Conservation (phyloP, 1,140 invertebrate species). For the Nephila pilipes region DNA sequence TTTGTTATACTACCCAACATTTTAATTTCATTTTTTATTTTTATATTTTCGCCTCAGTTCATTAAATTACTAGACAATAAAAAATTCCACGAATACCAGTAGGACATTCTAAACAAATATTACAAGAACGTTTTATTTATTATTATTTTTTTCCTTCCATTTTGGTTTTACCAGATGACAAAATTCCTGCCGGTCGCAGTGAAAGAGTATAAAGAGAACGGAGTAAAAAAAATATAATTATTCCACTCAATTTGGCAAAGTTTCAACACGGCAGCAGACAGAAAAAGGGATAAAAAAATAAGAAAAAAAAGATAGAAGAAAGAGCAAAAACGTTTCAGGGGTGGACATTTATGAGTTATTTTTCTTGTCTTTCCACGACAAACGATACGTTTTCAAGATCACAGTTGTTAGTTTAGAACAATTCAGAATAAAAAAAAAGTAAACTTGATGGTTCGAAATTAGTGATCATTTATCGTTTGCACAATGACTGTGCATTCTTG, state of each 20-base stretch:
- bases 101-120: constrained; percentile 57
- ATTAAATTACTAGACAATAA: constrained; percentile 51
- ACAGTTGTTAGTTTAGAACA: constrained; percentile 22
- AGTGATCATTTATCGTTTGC: constrained; percentile 44
- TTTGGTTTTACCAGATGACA: constrained; percentile 53
- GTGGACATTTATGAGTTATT: constrained; percentile 59
- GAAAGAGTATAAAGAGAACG: constrained; percentile 44
- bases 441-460: constrained; percentile 40
- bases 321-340: neutral
- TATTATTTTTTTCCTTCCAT: constrained; percentile 16
- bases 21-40: constrained; percentile 61
- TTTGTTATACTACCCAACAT: constrained; percentile 53
- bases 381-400: neutral
- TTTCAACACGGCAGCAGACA: constrained; percentile 21
- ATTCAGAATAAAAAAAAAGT: neutral
- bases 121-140: constrained; percentile 5
- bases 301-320: constrained; percentile 17
- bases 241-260: constrained; percentile 62
- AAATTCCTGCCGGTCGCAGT: constrained; percentile 55
- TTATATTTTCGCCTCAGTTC: neutral
- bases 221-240: constrained; percentile 63
- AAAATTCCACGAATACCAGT: constrained; percentile 55
- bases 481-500: constrained; percentile 36
- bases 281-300: neutral
- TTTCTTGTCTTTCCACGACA: constrained; percentile 36